These are phyloP conservation scores for Gymnoscopelus braueri DNA, from an alignment of 2,797 vertebrate genomes.

Conservation along the genomic window DNA sequence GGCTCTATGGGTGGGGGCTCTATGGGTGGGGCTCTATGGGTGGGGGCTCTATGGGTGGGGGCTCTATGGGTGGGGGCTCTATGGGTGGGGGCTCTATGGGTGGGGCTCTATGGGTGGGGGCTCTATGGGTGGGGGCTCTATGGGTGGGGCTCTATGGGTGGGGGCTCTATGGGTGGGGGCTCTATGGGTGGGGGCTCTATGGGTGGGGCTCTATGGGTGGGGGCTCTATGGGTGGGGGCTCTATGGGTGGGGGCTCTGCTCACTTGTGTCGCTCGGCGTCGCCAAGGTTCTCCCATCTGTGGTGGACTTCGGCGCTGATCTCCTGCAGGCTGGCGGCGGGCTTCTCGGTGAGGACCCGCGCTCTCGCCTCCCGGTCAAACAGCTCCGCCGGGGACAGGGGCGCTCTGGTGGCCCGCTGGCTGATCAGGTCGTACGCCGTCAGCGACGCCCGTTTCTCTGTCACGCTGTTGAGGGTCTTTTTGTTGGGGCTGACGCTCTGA, in stretches of 20 bases:
- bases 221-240: no score
- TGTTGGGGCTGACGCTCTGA: constrained; percentile 48
- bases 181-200: no score
- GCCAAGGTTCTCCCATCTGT: constrained; percentile 89
- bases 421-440: constrained; percentile 91
- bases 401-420: constrained; percentile 83
- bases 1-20: no score
- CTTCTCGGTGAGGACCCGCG: constrained; percentile 83
- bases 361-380: constrained; percentile 86
- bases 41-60: no score
- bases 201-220: no score
- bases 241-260: constrained; percentile 37
- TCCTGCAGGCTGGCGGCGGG: constrained; percentile 84
- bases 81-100: no score
- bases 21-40: no score
- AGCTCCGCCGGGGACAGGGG: constrained; percentile 86
- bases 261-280: constrained; percentile 90
- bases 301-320: constrained; percentile 79
- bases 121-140: no score
- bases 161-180: no score
- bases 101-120: no score
- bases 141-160: no score
- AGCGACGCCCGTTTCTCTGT: constrained; percentile 85
- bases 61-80: no score
- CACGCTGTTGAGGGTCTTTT: constrained; percentile 81